phyloP scores from a whole-genome alignment of 1,140 invertebrate species.

The Atopsyche davidsoni region DNA sequence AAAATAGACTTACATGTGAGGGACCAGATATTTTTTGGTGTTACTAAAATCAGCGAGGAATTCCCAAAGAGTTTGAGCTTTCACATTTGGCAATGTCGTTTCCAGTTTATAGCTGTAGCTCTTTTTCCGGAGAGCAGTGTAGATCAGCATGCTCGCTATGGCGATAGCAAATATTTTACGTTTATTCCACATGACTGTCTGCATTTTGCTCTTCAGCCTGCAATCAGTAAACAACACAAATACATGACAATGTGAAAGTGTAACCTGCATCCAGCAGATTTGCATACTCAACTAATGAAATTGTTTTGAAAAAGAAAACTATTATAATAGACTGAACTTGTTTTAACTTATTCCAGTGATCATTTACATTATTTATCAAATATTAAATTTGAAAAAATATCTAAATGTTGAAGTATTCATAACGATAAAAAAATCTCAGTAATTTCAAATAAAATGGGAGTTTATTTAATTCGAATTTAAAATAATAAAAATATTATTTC shows the following conservation, averaged over 20 bases:
- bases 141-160: conserved; percentile 14
- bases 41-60: conserved; percentile 69
- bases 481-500: no score
- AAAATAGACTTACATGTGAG: conserved; percentile 57
- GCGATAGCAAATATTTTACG: conserved; percentile 15
- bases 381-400: no score
- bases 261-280: no score
- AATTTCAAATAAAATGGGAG: no score
- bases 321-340: not conserved
- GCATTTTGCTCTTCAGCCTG: conserved; percentile 19
- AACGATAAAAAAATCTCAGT: no score
- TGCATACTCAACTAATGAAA: no score
- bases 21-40: conserved; percentile 59
- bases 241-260: no score
- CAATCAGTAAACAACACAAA: no score
- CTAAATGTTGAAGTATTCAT: no score
- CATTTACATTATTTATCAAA: not conserved
- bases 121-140: conserved; percentile 17
- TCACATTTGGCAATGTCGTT: conserved; percentile 44
- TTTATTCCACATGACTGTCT: conserved; percentile 27
- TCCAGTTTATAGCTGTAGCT: conserved; percentile 37
- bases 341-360: not conserved
- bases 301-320: not conserved
- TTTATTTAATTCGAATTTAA: no score
- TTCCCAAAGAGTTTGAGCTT: conserved; percentile 61